Base-by-base conservation (phyloP, 2,888 invertebrate species). In the Shargacucullia verbasci region DNA sequence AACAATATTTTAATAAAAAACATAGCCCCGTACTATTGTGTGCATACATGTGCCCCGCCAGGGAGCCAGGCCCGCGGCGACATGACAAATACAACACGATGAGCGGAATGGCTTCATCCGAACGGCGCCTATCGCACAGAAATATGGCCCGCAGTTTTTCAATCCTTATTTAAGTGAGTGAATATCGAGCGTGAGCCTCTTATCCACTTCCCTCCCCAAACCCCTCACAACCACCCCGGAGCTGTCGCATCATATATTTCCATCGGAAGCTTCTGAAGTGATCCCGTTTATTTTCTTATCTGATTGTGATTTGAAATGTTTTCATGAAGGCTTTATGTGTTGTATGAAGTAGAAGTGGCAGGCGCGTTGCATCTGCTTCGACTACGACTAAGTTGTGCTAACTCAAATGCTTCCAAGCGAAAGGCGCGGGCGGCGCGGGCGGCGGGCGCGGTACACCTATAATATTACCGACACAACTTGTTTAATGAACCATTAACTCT, bases 71-170 rank as follows among this genome's bases (percentile, higher is more conserved):
- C 43, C 20, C 25, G 2, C 11, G 1, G 20, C 37, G 20, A 20
- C 20, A 20, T 52, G 49, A 60, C 55, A 34, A 47, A 59, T 48
- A 31, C 45, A 38, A 7, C 34, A 41, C 47, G 40, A 15, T 38
- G 41, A 57, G 41, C 31, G 44, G 40, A 12, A 35, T 31, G 44
- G 39, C 40, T 38, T 15, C 38, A 43, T n/a, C 41, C 14, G 35
- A 39, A 40, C 48, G 35, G 35, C 41, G 29, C 12, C 54, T 54
- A 53, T 47, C 49, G 50, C 50, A 29, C 45, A 62, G 49, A 69
- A 13, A 75, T 69, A 72, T 71, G 54, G 40, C 52, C 52, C 43
- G 41, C 66, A 66, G 48, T 74, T 75, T 72, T 70, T 74, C 66
- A 66, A 61, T 72, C 60, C 40, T 63, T 74, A 72, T 61, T 62